Evolutionary conservation across 64 coral and sea anemone species (phyloP).

Genomic region (Montipora capricornis): DNA sequence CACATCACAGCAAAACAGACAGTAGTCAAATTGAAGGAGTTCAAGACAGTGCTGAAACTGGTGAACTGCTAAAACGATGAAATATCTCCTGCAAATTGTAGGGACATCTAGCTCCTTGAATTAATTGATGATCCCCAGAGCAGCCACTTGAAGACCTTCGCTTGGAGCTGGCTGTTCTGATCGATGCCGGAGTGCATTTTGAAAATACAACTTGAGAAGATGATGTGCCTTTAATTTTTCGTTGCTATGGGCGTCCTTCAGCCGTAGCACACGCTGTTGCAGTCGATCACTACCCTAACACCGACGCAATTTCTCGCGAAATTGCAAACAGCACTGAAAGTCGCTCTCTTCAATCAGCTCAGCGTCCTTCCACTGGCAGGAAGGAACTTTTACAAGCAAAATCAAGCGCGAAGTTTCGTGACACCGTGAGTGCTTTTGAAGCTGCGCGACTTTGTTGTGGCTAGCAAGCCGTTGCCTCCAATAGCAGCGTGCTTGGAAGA

Average conservation of each 20-base stretch:
- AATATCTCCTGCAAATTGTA: too few species aligned
- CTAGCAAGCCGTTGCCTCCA: neutral
- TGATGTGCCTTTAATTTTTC: neutral
- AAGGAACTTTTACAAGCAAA: neutral
- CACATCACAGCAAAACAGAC: too few species aligned
- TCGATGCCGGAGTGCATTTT: constrained; percentile 41
- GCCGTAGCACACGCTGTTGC: too few species aligned
- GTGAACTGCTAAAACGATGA: too few species aligned
- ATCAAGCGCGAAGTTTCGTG: neutral
- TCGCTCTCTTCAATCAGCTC: neutral
- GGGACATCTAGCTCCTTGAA: neutral
- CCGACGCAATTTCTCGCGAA: neutral
- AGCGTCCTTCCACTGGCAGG: constrained; percentile 12
- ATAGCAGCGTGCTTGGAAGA: constrained; percentile 28
- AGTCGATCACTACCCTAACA: too few species aligned
- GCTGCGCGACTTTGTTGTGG: constrained; percentile 24
- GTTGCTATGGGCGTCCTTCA: neutral
- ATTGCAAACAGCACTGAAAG: constrained; percentile 30
- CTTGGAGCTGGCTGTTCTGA: constrained; percentile 21
- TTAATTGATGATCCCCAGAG: constrained; percentile 32
- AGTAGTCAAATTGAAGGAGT: too few species aligned
- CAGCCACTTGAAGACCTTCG: constrained; percentile 20
- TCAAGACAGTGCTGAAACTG: too few species aligned
- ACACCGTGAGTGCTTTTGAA: neutral
- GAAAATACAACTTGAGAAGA: neutral